phyloP scores from a whole-genome alignment of 2,113 vertebrate genomes.

The Lasiurus cinereus region DNA sequence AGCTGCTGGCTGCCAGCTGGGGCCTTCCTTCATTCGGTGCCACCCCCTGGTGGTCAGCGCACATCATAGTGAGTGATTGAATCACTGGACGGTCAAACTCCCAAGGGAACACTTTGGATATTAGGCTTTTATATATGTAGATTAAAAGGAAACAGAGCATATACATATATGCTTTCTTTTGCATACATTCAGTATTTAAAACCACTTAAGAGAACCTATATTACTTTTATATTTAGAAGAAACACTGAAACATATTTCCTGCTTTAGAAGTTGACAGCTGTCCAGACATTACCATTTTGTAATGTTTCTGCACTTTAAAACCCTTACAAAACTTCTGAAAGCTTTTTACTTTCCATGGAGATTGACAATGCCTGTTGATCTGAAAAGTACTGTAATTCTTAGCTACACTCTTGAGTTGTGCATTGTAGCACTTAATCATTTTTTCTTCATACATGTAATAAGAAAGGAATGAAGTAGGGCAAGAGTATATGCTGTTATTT shows the following conservation, averaged over 20 bases:
- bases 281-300: not conserved
- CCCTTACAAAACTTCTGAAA: not conserved
- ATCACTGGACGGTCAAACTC: no score
- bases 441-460: not conserved
- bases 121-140: not conserved
- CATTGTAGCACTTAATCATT: constrained; percentile 22
- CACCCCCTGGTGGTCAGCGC: no score
- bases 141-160: not conserved
- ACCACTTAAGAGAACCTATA: not conserved
- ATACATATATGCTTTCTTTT: not conserved
- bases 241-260: not conserved
- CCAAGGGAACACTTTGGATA: no score
- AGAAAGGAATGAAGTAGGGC: not conserved
- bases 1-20: no score
- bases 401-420: not conserved
- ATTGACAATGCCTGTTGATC: not conserved
- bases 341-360: not conserved
- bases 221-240: not conserved
- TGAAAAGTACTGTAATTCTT: not conserved
- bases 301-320: not conserved
- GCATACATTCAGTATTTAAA: not conserved
- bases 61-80: no score
- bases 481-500: not conserved
- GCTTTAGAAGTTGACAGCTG: not conserved
- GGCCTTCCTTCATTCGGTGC: no score